These are phyloP conservation scores for Argyrosomus japonicus DNA, from an alignment of 2,113 vertebrate genomes.

Conservation along the genomic window DNA sequence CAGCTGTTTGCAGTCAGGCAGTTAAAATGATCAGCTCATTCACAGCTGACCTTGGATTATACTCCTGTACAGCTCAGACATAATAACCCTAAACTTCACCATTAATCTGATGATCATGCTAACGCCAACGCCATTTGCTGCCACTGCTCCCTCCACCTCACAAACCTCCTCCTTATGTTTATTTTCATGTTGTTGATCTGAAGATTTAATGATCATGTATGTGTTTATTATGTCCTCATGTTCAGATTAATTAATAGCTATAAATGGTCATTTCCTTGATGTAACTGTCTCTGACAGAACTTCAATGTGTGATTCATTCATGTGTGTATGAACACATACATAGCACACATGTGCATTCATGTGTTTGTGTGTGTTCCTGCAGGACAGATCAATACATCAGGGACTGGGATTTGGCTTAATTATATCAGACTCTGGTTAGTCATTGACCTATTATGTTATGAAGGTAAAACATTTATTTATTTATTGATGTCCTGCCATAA, in stretches of 20 bases:
- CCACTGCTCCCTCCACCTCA: too few relatives aligned
- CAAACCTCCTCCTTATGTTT: neutral
- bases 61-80: too few relatives aligned
- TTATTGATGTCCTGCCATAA: neutral
- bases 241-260: neutral
- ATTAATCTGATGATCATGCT: neutral
- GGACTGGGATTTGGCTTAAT: neutral
- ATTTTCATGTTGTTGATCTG: neutral
- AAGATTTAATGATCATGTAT: neutral
- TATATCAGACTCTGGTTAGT: neutral
- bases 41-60: too few relatives aligned
- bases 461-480: neutral
- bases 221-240: neutral
- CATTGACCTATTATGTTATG: neutral
- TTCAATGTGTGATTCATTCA: conserved; percentile 9
- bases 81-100: neutral
- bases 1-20: neutral
- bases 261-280: neutral
- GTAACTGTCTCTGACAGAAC: neutral
- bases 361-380: conserved; percentile 13
- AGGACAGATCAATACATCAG: neutral
- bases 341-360: neutral
- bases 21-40: neutral
- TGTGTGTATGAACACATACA: neutral
- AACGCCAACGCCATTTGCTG: neutral